Evolutionary conservation across 2,113 vertebrate species (phyloP), one percentile per base, ranked within the genome.

Genomic region (western clawed frog (Xenopus tropicalis)): DNA sequence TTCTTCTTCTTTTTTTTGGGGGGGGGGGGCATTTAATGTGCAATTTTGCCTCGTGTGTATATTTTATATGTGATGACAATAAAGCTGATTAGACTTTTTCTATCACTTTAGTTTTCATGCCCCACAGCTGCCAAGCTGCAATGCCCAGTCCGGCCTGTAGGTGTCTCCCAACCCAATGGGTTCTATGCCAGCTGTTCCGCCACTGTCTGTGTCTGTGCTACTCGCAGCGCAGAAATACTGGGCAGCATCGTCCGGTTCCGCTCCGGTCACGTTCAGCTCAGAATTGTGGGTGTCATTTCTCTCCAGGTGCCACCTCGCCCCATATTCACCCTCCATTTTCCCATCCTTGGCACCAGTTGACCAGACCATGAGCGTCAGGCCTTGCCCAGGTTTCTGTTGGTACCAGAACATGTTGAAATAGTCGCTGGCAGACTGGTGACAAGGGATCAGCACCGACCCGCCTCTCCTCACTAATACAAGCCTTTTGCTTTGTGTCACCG

Each of bases 291-390:
- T 14, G 11, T 61, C 8, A 42, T 44, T 0, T 29, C 66, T 75
- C 1, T 19, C 7, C 3, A 61, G 43, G 14, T 22, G 16, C 72
- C 65, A 75, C 21, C 14, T 21, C 4, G 1, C 1, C 0, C 37
- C 12, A 48, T 66, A 75, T 1, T 25, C 72, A 0, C 10, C 16
- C n/a, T 75, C 72, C 65, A 69, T 68, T n/a, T 8, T 21, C 4
- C 25, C 20, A 0, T 16, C 9, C 0, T 61, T 21, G 3, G 21
- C 64, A 29, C 22, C 64, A 3, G 44, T 19, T 21, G 72, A 75
- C n/a, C 62, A 54, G 4, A 75, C 57, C 72, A 75, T 69, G 17
- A 75, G 72, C 66, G 69, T 56, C 65, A 75, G 24, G 1, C 65
- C 72, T 16, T 62, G 13, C 2, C 59, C 65, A 3, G 57, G 44